Evolutionary conservation across 2,888 invertebrate species (phyloP).

Genomic region (Nomada ferruginata): DNA sequence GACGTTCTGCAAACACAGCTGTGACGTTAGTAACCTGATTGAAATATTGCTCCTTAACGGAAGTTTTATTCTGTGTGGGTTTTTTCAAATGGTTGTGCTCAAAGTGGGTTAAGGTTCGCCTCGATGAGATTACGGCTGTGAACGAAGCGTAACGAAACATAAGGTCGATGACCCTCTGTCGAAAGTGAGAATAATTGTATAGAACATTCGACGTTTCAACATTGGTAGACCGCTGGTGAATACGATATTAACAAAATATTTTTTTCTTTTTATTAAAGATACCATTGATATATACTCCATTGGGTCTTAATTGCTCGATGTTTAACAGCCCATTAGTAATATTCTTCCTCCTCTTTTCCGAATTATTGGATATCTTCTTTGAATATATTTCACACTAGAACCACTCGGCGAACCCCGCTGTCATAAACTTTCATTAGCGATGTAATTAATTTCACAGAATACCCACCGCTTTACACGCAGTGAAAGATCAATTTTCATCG

Average conservation of each 20-base stretch:
- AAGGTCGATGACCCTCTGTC: not conserved
- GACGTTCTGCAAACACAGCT: conserved; percentile 12
- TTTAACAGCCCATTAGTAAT: not conserved
- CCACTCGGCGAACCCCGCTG: not conserved
- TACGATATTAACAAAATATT: too few species aligned
- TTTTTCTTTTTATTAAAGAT: too few species aligned
- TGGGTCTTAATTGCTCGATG: too few species aligned
- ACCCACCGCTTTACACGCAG: not conserved
- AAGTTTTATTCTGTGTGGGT: not conserved
- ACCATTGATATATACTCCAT: too few species aligned
- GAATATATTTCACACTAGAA: not conserved
- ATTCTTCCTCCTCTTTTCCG: not conserved
- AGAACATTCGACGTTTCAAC: too few species aligned
- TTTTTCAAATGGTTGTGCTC: not conserved
- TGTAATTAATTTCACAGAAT: not conserved
- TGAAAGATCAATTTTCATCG: conserved; percentile 2
- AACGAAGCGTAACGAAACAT: not conserved
- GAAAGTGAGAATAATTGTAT: not conserved
- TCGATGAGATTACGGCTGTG: not conserved
- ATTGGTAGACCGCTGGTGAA: too few species aligned
- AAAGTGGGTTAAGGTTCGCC: not conserved
- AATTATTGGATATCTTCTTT: not conserved
- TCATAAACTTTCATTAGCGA: conserved; percentile 11
- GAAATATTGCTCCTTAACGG: not conserved
- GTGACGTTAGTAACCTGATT: not conserved